Conservation (phyloP, 2,113 vertebrate genomes). For the Lycocorax pyrrhopterus region DNA sequence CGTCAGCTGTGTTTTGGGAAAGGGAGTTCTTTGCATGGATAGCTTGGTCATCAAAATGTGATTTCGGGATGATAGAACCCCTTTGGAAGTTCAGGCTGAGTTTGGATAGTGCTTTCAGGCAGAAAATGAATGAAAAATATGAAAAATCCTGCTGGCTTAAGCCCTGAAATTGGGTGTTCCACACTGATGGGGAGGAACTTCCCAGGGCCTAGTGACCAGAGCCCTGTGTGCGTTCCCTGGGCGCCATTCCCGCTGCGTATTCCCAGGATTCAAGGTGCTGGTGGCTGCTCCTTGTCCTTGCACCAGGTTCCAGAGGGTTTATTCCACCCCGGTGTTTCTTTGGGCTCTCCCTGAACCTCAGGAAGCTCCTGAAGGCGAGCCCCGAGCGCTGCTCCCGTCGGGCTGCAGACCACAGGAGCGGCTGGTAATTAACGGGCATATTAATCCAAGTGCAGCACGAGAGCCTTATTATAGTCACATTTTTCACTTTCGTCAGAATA, state of each 20-base stretch:
- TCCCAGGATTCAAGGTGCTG: not conserved
- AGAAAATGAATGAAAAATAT: not conserved
- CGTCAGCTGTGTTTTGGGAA: not conserved
- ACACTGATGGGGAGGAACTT: fast-evolving
- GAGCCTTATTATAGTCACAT: slow-evolving; percentile 56
- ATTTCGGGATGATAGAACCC: not conserved
- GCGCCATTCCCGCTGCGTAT: fast-evolving
- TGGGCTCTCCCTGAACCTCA: not conserved
- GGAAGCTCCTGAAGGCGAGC: not conserved
- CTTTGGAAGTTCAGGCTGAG: not conserved
- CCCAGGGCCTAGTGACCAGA: not conserved
- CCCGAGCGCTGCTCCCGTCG: not conserved
- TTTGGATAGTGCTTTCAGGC: not conserved
- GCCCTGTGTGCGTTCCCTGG: fast-evolving
- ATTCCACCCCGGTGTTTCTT: fast-evolving
- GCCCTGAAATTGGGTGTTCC: not conserved
- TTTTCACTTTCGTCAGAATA: slow-evolving; percentile 59
- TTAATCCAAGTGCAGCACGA: slow-evolving; percentile 28
- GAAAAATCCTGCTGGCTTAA: fast-evolving
- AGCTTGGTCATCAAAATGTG: fast-evolving
- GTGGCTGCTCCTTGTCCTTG: not conserved
- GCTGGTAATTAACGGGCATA: slow-evolving; percentile 37
- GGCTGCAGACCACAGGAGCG: slow-evolving; percentile 22
- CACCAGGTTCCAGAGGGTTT: not conserved
- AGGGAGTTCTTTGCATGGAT: not conserved